These are phyloP conservation scores for Linepithema humile DNA, from an alignment of 1,140 invertebrate genomes.

Conservation along the genomic window DNA sequence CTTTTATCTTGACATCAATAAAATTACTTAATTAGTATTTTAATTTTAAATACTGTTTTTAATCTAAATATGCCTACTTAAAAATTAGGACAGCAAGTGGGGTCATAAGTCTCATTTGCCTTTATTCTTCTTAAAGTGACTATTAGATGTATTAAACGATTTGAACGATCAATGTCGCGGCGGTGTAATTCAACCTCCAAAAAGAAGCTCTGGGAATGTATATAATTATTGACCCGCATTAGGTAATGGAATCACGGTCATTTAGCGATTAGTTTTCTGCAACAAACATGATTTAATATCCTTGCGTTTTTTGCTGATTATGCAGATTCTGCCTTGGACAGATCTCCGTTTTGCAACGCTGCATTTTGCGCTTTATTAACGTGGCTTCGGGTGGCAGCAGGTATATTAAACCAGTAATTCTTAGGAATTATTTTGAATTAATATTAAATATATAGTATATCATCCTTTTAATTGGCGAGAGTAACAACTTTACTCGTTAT, in stretches of 20 bases:
- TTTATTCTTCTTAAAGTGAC: conserved; percentile 51
- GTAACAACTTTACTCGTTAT: background rate
- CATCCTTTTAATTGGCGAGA: background rate
- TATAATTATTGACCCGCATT: conserved; percentile 60
- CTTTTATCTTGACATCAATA: no score
- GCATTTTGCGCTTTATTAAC: background rate
- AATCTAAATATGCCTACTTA: background rate
- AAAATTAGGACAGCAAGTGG: background rate
- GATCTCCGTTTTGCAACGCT: background rate
- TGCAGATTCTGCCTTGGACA: background rate
- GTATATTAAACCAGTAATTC: background rate
- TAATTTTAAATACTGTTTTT: no score
- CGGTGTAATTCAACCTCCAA: conserved; percentile 29
- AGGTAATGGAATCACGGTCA: conserved; percentile 31
- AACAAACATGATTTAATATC: background rate
- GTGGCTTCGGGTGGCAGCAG: background rate
- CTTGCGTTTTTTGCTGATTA: background rate
- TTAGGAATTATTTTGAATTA: background rate
- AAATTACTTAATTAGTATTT: no score
- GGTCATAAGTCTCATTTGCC: conserved; percentile 58
- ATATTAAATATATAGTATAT: background rate
- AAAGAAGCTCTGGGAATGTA: conserved; percentile 61
- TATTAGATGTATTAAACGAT: conserved; percentile 56
- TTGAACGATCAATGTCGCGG: conserved; percentile 65
- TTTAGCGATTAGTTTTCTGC: conserved; percentile 13